These are phyloP conservation scores for Coelogynopora nodosa DNA, from an alignment of 2,888 invertebrate species.

Conservation along the genomic window DNA sequence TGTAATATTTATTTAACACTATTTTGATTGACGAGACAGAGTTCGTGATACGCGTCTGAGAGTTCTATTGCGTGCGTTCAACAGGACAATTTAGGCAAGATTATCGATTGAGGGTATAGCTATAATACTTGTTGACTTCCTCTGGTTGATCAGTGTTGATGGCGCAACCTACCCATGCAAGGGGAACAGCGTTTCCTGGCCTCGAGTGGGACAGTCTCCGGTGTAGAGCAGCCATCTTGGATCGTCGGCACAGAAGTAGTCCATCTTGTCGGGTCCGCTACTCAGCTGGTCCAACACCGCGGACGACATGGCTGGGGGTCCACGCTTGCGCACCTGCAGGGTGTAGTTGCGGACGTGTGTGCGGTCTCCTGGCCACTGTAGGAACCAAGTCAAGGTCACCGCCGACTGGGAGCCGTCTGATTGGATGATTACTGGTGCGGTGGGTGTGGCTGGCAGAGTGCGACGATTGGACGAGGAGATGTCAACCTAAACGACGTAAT, in stretches of 20 bases:
- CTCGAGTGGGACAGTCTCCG: neutral
- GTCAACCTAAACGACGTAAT: too few relatives aligned
- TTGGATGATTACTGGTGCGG: neutral
- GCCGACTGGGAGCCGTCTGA: neutral
- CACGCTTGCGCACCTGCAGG: neutral
- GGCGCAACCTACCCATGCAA: neutral
- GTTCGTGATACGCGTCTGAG: too few relatives aligned
- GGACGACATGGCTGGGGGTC: neutral
- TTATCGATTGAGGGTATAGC: too few relatives aligned
- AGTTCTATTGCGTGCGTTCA: too few relatives aligned
- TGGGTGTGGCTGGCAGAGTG: neutral
- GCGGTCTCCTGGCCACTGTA: neutral
- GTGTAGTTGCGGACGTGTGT: neutral
- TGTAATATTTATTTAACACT: too few relatives aligned
- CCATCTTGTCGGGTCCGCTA: too few relatives aligned
- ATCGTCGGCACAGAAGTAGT: neutral
- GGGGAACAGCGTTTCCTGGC: neutral
- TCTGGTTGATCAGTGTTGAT: neutral
- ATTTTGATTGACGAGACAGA: too few relatives aligned
- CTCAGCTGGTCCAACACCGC: too few relatives aligned
- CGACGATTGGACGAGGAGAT: neutral
- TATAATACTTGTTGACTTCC: too few relatives aligned
- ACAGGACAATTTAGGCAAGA: too few relatives aligned
- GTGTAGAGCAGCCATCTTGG: neutral
- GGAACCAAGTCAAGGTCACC: neutral